Conservation (phyloP, 2,888 invertebrate species). For the Scotopteryx bipunctaria region DNA sequence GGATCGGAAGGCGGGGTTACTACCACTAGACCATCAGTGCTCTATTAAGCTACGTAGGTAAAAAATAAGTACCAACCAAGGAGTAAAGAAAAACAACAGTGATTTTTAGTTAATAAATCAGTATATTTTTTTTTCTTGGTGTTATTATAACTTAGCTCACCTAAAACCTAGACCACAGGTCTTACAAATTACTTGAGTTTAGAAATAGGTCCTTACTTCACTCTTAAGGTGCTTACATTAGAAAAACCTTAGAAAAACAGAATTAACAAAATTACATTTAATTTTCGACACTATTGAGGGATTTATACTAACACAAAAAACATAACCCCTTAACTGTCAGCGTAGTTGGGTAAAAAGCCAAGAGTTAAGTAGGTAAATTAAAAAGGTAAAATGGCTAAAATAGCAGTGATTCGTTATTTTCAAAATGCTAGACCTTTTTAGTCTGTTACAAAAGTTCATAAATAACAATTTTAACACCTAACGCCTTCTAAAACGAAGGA, state of each 20-base stretch:
- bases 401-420: constrained; percentile 5
- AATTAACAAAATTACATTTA: background rate
- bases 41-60: background rate
- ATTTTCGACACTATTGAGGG: no score
- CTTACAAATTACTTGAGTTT: constrained; percentile 53
- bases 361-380: no score
- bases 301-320: no score
- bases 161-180: constrained; percentile 79
- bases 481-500: constrained; percentile 44
- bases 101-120: constrained; percentile 7
- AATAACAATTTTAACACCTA: constrained; percentile 12
- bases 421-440: constrained; percentile 2
- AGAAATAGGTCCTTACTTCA: constrained; percentile 12
- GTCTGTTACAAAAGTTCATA: background rate
- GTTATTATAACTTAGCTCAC: constrained; percentile 55
- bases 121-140: constrained; percentile 39
- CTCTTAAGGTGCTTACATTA: background rate
- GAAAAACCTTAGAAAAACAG: constrained; percentile 3
- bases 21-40: no score
- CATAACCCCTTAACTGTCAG: no score
- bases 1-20: no score
- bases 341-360: no score
- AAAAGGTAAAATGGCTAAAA: constrained; percentile 9
- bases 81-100: constrained; percentile 14
- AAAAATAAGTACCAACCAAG: background rate